Percentiles rank a stretch among this genome's conserved stretches.
Evolutionary conservation across 2,113 vertebrate species (phyloP).

Genomic region (Salvator merianae): DNA sequence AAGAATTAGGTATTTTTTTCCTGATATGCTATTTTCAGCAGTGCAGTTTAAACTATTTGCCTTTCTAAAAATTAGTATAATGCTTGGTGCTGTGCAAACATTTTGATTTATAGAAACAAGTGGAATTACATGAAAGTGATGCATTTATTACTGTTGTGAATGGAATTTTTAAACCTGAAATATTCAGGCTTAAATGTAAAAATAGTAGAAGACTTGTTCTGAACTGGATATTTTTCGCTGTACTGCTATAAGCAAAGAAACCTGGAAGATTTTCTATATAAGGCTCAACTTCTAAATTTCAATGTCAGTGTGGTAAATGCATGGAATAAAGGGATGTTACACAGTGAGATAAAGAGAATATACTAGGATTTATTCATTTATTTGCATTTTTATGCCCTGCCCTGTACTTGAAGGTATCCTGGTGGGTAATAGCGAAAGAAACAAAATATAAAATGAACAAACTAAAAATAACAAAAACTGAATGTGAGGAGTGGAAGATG

Average conservation of each 20-base stretch:
- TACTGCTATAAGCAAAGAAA: background rate
- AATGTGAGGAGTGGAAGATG: too few relatives aligned
- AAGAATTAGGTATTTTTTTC: too few relatives aligned
- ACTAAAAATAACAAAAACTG: too few relatives aligned
- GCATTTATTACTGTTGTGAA: background rate
- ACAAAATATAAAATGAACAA: too few relatives aligned
- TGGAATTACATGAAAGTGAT: background rate
- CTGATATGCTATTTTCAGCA: too few relatives aligned
- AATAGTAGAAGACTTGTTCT: too few relatives aligned
- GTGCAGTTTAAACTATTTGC: too few relatives aligned
- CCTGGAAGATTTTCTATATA: background rate
- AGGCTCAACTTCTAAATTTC: background rate
- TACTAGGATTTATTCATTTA: too few relatives aligned
- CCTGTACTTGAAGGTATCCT: too few relatives aligned
- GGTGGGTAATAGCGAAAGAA: too few relatives aligned
- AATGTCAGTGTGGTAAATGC: background rate
- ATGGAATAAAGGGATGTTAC: background rate
- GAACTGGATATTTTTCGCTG: background rate
- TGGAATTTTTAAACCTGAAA: background rate
- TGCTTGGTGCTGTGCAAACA: background rate
- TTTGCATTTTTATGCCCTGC: too few relatives aligned
- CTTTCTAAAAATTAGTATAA: background rate
- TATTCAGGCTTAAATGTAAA: background rate
- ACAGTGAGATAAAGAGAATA: too few relatives aligned
- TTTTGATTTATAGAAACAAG: background rate